These are phyloP conservation scores for Drosophila maculinotata DNA, from an alignment of 2,888 invertebrate genomes.

Conservation along the genomic window DNA sequence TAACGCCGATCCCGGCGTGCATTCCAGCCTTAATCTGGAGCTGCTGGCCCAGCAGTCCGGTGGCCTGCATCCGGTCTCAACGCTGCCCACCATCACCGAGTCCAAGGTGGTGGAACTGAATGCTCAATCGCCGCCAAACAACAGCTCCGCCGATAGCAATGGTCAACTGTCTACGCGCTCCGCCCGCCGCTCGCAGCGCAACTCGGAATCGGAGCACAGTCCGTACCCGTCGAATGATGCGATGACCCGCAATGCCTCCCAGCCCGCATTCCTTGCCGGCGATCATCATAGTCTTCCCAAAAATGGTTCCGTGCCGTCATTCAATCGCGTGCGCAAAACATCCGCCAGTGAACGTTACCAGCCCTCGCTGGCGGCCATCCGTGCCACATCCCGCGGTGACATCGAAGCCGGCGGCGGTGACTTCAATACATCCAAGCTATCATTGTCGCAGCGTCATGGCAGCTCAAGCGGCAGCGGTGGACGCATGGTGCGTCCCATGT, in stretches of 20 bases:
- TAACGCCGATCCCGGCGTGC: slow-evolving; percentile 97
- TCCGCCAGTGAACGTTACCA: slow-evolving; percentile 93
- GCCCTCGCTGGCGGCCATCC: slow-evolving; percentile 93
- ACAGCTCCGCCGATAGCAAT: slow-evolving; percentile 73
- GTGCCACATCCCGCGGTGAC: slow-evolving; percentile 91
- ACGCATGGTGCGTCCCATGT: slow-evolving; percentile 94
- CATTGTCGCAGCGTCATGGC: slow-evolving; percentile 85
- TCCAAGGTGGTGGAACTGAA: slow-evolving; percentile 88
- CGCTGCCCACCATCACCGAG: slow-evolving; percentile 95
- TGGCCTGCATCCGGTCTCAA: slow-evolving; percentile 93
- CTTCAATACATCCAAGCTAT: slow-evolving; percentile 90
- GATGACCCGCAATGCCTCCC: slow-evolving; percentile 93
- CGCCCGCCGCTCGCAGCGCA: slow-evolving; percentile 79
- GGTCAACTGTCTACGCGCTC: slow-evolving; percentile 73
- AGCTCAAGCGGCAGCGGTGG: slow-evolving; percentile 73
- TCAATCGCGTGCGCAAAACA: slow-evolving; percentile 93
- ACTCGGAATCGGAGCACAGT: slow-evolving; percentile 83
- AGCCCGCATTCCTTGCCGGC: slow-evolving; percentile 90
- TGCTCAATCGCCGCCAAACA: slow-evolving; percentile 66
- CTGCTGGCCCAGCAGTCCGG: slow-evolving; percentile 88
- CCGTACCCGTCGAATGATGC: slow-evolving; percentile 84
- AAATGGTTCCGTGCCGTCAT: slow-evolving; percentile 95
- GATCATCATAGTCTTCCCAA: slow-evolving; percentile 87
- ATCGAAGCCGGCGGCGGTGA: slow-evolving; percentile 90
- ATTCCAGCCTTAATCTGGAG: slow-evolving; percentile 95